Conservation (phyloP, 2,113 vertebrate genomes). For the Tetrax tetrax region DNA sequence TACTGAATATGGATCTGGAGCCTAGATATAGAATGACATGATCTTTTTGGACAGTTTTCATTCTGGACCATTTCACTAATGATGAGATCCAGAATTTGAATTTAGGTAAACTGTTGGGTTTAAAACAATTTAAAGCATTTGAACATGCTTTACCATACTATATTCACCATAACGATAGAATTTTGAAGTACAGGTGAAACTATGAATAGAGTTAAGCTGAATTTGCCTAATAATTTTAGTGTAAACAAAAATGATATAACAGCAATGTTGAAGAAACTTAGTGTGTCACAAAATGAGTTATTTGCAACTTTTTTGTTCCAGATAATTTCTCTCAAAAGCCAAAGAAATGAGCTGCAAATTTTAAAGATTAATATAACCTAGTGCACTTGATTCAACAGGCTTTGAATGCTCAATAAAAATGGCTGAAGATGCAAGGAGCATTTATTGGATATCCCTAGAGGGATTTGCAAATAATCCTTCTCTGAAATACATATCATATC, state of each 20-base stretch:
- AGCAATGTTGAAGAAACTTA: accelerated
- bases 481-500: not conserved
- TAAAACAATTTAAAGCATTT: not conserved
- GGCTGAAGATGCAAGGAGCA: not conserved
- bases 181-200: not conserved
- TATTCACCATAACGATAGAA: not conserved
- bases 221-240: not conserved
- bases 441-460: not conserved
- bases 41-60: not conserved
- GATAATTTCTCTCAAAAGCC: not conserved
- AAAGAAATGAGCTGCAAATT: not conserved
- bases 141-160: no score
- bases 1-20: not conserved
- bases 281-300: not conserved
- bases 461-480: not conserved
- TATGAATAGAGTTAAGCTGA: not conserved
- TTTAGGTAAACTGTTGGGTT: not conserved
- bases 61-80: not conserved
- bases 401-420: not conserved
- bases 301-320: not conserved
- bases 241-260: not conserved
- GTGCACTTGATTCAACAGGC: not conserved
- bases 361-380: not conserved
- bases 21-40: not conserved
- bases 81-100: not conserved